phyloP scores from a whole-genome alignment of 1,140 invertebrate species.

The Hyles vespertilio region DNA sequence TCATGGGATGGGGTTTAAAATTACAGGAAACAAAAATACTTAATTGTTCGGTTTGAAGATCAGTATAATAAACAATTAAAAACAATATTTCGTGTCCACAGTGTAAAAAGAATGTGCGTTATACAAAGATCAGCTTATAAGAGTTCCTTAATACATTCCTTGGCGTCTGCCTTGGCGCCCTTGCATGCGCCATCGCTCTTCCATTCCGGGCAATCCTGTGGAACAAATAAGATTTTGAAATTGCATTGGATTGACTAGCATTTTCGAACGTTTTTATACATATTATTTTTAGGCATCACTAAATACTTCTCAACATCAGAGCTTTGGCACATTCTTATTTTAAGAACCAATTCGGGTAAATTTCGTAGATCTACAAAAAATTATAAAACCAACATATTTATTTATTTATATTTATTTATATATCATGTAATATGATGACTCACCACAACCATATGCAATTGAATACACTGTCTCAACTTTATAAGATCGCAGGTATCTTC shows the following conservation, averaged over 20 bases:
- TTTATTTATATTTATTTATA: too few species aligned
- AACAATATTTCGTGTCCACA: too few species aligned
- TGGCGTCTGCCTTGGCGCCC: constrained; percentile 5
- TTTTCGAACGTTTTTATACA: too few species aligned
- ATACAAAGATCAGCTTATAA: not conserved
- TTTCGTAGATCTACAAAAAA: too few species aligned
- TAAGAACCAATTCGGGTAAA: too few species aligned
- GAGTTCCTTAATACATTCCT: constrained; percentile 14
- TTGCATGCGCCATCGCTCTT: constrained; percentile 1
- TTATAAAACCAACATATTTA: not conserved
- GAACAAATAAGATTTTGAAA: not conserved
- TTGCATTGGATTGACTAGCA: not conserved
- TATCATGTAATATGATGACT: constrained; percentile 3
- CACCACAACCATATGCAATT: constrained; percentile 1
- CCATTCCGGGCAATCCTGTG: constrained; percentile 23
- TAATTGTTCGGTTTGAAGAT: too few species aligned
- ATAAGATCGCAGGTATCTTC: constrained; percentile 12
- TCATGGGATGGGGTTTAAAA: too few species aligned
- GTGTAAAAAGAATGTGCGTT: not conserved
- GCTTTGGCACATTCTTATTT: too few species aligned
- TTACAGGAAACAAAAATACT: too few species aligned
- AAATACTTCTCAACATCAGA: too few species aligned
- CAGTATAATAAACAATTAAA: too few species aligned
- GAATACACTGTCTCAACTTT: constrained; percentile 12
- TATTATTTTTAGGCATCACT: too few species aligned